These are phyloP conservation scores for Motacilla tschutschensis DNA, from an alignment of 2,113 vertebrate species.

Conservation along the genomic window DNA sequence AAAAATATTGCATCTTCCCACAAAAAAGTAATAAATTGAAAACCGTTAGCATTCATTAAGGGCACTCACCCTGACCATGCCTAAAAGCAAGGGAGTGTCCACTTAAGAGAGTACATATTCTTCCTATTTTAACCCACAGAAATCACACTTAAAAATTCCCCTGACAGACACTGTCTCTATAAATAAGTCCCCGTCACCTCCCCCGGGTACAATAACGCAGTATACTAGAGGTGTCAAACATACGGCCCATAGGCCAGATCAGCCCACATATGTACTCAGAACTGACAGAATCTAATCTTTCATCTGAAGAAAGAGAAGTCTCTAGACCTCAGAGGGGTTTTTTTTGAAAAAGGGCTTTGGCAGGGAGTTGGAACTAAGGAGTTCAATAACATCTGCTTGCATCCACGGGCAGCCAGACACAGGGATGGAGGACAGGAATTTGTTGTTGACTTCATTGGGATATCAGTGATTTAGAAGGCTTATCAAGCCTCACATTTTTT, in stretches of 20 bases:
- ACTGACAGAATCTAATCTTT: constrained; percentile 62
- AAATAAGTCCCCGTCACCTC: constrained; percentile 63
- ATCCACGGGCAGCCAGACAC: neutral
- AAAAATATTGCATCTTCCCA: constrained; percentile 4
- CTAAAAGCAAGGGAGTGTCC: constrained; percentile 46
- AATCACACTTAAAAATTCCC: constrained; percentile 40
- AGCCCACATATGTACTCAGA: constrained; percentile 66
- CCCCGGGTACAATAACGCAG: constrained; percentile 65
- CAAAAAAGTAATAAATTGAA: constrained; percentile 11
- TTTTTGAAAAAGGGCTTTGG: neutral
- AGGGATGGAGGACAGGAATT: neutral
- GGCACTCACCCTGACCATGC: neutral
- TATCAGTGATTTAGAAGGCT: neutral
- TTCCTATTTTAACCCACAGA: constrained; percentile 45
- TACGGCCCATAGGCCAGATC: constrained; percentile 68
- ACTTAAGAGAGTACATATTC: constrained; percentile 32
- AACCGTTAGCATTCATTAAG: neutral
- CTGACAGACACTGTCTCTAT: constrained; percentile 67
- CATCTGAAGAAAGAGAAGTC: constrained; percentile 36
- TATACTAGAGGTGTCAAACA: constrained; percentile 67
- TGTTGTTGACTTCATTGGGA: neutral
- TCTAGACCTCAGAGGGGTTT: constrained; percentile 35
- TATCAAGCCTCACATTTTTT: neutral
- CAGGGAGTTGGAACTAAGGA: neutral
- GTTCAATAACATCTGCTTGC: constrained; percentile 41